phyloP scores from a whole-genome alignment of 2,888 invertebrate species.

The Pherbina coryleti region DNA sequence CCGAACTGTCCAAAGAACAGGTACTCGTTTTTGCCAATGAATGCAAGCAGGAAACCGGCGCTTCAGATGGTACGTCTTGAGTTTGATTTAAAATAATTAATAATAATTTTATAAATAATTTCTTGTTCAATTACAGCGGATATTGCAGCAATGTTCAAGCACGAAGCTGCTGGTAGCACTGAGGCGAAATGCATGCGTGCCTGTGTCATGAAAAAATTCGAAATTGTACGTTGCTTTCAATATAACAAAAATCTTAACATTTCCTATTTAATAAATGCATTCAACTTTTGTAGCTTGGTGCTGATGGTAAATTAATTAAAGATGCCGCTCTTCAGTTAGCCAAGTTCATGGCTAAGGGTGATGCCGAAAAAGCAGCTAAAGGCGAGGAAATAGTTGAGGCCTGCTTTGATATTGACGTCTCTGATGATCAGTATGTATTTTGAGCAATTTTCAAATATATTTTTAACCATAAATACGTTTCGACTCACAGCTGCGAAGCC shows the following conservation, averaged over 20 bases:
- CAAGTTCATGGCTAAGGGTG: conserved; percentile 52
- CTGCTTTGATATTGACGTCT: conserved; percentile 56
- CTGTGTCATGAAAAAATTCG: conserved; percentile 64
- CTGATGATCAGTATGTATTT: conserved; percentile 63
- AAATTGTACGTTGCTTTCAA: conserved; percentile 56
- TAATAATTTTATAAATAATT: no score
- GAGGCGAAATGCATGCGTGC: conserved; percentile 65
- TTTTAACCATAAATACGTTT: neutral
- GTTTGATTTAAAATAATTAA: neutral
- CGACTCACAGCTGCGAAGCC: conserved; percentile 59
- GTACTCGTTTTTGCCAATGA: conserved; percentile 51
- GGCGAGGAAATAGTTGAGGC: conserved; percentile 51
- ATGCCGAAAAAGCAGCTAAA: conserved; percentile 54
- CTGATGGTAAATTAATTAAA: conserved; percentile 60
- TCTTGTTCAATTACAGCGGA: conserved; percentile 55
- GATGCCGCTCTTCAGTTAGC: conserved; percentile 55
- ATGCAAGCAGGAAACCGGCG: conserved; percentile 62
- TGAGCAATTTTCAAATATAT: neutral
- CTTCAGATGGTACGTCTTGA: conserved; percentile 61
- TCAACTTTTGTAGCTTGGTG: conserved; percentile 54
- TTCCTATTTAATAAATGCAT: neutral
- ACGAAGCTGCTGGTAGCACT: conserved; percentile 52
- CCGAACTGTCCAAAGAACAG: conserved; percentile 54
- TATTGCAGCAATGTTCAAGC: conserved; percentile 58
- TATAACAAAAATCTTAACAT: neutral